A percentile compares a stretch with the other conserved stretches of the same genome.
Evolutionary conservation across 2,888 invertebrate species (phyloP).

Genomic region (Hetaerina titia): DNA sequence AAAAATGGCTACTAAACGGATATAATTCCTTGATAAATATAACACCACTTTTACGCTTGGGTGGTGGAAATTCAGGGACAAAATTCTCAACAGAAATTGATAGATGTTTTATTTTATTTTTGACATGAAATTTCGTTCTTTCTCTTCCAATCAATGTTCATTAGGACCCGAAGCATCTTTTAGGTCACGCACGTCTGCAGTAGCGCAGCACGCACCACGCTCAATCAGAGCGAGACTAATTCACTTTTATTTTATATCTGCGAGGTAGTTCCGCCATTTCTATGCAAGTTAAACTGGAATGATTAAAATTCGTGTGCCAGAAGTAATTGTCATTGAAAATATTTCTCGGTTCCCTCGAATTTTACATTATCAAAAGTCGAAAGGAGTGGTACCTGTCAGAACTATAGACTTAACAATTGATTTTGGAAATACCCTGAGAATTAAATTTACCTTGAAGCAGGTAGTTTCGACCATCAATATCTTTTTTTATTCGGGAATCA

Average conservation of each 20-base stretch:
- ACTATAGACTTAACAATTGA: too few species aligned
- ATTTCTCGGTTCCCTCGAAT: too few species aligned
- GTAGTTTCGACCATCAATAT: too few species aligned
- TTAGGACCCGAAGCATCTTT: background rate
- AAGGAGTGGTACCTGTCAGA: too few species aligned
- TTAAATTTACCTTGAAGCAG: too few species aligned
- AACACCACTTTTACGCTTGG: background rate
- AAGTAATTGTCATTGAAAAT: too few species aligned
- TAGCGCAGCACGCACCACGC: background rate
- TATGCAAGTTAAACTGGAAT: too few species aligned
- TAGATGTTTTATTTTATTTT: background rate
- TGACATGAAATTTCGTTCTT: background rate
- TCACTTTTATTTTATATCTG: background rate
- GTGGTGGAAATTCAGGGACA: background rate
- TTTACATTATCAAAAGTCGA: too few species aligned
- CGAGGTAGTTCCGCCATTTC: background rate
- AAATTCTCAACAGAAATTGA: background rate
- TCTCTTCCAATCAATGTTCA: constrained; percentile 6
- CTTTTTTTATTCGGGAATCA: too few species aligned
- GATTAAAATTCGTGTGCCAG: too few species aligned
- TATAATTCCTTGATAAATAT: background rate
- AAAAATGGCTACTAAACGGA: too few species aligned
- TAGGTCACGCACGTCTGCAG: background rate
- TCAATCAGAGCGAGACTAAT: background rate
- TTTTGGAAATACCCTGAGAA: too few species aligned